Evolutionary conservation across 2,888 invertebrate species (phyloP).

Genomic region (Dicranocentrus wangi): DNA sequence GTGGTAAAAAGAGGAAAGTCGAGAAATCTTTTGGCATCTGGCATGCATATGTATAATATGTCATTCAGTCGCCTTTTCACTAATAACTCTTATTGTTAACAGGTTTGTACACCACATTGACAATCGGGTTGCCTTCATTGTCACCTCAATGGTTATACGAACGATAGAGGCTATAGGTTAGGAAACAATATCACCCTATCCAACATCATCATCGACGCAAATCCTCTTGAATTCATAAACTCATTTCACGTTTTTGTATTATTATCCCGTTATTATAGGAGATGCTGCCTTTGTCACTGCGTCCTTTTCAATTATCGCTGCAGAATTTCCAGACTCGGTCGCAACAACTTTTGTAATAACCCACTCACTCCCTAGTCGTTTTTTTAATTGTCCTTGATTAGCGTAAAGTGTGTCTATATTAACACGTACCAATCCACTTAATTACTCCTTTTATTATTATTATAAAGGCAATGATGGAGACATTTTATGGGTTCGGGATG

Average conservation of each 20-base stretch:
- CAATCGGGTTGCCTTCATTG: constrained; percentile 80
- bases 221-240: too few relatives aligned
- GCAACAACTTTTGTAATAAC: constrained; percentile 77
- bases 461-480: constrained; percentile 75
- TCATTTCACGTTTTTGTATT: too few relatives aligned
- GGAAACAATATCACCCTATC: not conserved
- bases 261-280: constrained; percentile 36
- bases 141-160: constrained; percentile 85
- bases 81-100: too few relatives aligned
- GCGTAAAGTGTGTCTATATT: too few relatives aligned
- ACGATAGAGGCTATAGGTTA: constrained; percentile 88
- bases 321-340: constrained; percentile 76
- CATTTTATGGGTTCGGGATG: constrained; percentile 75
- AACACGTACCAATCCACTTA: too few relatives aligned
- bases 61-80: too few relatives aligned
- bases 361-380: not conserved
- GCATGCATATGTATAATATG: too few relatives aligned
- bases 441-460: not conserved
- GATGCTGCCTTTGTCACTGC: constrained; percentile 74
- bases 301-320: constrained; percentile 76
- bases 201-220: too few relatives aligned
- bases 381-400: too few relatives aligned
- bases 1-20: not conserved
- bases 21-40: not conserved
- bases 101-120: constrained; percentile 67